Percentiles rank a stretch among this genome's conserved stretches.
Conservation (phyloP, 2,797 vertebrate genomes). For the Gymnothorax reevesii region DNA sequence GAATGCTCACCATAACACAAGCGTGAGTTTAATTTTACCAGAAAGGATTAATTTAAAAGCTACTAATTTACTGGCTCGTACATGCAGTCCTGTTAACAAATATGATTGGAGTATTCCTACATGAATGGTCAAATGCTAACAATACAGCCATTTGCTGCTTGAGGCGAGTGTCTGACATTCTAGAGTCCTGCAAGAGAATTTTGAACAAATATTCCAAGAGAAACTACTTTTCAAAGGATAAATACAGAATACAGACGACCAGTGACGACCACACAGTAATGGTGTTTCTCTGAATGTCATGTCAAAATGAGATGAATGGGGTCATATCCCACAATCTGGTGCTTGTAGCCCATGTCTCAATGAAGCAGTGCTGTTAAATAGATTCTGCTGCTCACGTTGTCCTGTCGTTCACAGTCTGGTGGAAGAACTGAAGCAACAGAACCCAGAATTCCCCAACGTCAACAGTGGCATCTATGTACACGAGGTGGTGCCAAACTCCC, state of each 20-base stretch:
- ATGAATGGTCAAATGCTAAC: too few species aligned
- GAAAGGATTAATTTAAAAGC: background rate
- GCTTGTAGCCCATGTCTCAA: background rate
- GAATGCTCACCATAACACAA: constrained; percentile 87
- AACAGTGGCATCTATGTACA: constrained; percentile 85
- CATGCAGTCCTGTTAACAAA: too few species aligned
- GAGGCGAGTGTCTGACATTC: too few species aligned
- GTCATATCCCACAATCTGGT: background rate
- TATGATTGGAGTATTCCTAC: too few species aligned
- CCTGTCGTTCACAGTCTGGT: constrained; percentile 68
- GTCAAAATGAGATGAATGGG: background rate
- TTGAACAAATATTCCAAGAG: too few species aligned
- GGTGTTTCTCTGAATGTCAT: background rate
- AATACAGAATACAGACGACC: background rate
- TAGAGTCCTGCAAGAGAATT: too few species aligned
- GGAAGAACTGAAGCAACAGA: constrained; percentile 74
- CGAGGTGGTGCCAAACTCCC: constrained; percentile 84
- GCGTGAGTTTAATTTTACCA: constrained; percentile 68
- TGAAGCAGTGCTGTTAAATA: background rate
- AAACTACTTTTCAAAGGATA: too few species aligned
- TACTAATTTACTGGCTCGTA: background rate
- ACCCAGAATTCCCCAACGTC: constrained; percentile 82
- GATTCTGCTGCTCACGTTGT: background rate
- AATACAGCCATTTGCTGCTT: too few species aligned
- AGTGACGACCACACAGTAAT: background rate